Conservation (phyloP, 1,140 invertebrate genomes). For the Oscheius sp. region DNA sequence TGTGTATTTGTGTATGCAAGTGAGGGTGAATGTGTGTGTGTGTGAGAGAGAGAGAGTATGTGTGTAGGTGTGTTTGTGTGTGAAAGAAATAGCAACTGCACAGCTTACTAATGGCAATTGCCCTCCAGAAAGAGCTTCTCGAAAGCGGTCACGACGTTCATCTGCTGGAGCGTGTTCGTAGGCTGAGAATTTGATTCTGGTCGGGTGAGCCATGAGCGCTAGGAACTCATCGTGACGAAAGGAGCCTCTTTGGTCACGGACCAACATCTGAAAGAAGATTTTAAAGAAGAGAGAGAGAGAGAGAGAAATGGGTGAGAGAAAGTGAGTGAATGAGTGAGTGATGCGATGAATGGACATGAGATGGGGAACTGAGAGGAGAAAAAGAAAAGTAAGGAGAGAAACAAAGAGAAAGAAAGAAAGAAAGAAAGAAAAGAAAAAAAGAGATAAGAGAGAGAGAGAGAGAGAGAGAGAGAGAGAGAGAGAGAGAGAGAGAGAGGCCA, state of each 20-base stretch:
- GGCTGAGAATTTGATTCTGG: not conserved
- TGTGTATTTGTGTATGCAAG: no score
- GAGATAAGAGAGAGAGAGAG: not conserved
- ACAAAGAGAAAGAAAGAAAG: not conserved
- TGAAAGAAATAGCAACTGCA: no score
- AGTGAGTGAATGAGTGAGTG: not conserved
- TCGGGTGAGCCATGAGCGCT: not conserved
- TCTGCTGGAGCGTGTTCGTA: not conserved
- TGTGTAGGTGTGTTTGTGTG: no score
- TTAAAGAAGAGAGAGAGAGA: no score
- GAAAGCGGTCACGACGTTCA: not conserved
- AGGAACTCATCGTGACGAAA: conserved; percentile 3
- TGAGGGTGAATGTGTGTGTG: no score
- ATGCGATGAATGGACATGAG: no score
- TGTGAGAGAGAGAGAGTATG: no score
- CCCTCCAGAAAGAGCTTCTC: not conserved
- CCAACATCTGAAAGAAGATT: not conserved
- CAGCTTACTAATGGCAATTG: not conserved
- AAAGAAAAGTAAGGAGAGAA: not conserved
- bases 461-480: not conserved
- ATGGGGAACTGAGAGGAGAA: no score
- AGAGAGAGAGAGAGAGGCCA: not conserved
- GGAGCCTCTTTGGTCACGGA: not conserved
- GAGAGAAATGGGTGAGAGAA: no score
- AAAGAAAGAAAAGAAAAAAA: not conserved